These are phyloP conservation scores for Butorides virescens DNA, from an alignment of 2,113 vertebrate genomes.

Conservation along the genomic window DNA sequence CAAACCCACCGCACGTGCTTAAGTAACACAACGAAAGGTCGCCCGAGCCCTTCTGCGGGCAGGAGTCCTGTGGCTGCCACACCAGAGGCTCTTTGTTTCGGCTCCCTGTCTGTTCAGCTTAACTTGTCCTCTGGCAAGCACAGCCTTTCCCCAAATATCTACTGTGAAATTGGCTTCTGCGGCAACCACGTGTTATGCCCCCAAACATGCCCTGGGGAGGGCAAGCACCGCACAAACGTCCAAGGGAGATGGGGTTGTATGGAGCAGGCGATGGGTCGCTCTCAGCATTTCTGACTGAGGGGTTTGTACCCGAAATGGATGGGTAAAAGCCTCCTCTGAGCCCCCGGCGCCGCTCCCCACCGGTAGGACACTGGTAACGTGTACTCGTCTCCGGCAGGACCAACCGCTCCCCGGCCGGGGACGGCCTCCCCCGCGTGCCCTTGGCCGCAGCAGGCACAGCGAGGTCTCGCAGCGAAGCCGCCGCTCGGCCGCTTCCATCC, in stretches of 20 bases:
- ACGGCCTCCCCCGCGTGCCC: rapidly evolving
- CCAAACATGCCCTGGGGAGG: neutral
- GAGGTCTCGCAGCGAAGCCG: neutral
- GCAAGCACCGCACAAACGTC: neutral
- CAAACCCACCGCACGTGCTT: neutral
- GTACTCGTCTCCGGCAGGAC: neutral
- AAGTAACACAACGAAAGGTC: neutral
- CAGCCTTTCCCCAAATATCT: neutral
- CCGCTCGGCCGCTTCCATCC: too few relatives aligned
- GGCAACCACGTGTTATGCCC: neutral
- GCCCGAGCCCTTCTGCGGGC: neutral
- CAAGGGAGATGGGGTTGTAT: neutral
- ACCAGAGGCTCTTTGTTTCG: neutral
- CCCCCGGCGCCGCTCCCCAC: rapidly evolving
- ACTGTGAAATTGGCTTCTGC: neutral
- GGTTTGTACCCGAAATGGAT: neutral
- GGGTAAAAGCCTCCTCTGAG: neutral
- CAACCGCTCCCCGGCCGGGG: rapidly evolving
- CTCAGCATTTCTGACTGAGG: neutral
- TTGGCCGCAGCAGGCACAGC: neutral
- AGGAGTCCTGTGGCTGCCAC: neutral
- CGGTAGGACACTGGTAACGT: rapidly evolving
- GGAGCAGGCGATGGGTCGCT: neutral
- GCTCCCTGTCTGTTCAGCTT: neutral
- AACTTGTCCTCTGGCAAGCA: neutral